Base-by-base conservation (phyloP, 1,140 invertebrate genomes). In the Cylas formicarius region DNA sequence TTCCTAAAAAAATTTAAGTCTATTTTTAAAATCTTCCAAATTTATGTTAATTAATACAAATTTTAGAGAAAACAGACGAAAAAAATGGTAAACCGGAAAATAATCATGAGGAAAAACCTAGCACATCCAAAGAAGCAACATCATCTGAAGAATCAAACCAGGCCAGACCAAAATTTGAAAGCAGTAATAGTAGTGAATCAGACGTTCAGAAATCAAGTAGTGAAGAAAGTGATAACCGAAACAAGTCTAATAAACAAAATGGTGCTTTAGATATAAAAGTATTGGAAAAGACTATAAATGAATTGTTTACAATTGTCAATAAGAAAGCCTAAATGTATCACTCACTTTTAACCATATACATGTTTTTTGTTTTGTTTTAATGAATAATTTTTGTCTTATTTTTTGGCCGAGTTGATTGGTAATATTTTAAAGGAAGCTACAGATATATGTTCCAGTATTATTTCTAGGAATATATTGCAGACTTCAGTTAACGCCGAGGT, bases 241-340 rank as follows among this genome's bases (percentile, higher is more conserved):
- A 50, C 26, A 51, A 50, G 22, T 18, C 21, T 28, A 37, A 31
- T 9, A 42, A 17, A 27, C 18, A 37, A 18, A 35, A 45, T 21
- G 52, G 43, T 34, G 46, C 52, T 14, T 13, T 58, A 20, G 49
- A 53, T 39, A 44, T 65, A 32, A 58, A 61, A 44, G 36, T 65
- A 23, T 38, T 65, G 17, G 52, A 57, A 29, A 42, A 50, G 26
- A 55, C 54, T 26, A 52, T 65, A 29, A 56, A 57, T 36, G 61
- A 63, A 44, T 50, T 65, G 42, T 51, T 62, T 16, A 50, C 48
- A 29, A 55, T 65, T 44, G 53, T 62, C 28, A 50, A 65, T 22
- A 60, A 58, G 33, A 48, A 56, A 42, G 48, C 41, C 46, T 58
- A 44, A 50, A 48, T 48, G 33, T 35, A 20, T n/a, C n/a, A n/a